Evolutionary conservation across 1,140 invertebrate species (phyloP), one percentile per base, ranked within the genome.

Genomic region (Lordiphosa stackelbergi): DNA sequence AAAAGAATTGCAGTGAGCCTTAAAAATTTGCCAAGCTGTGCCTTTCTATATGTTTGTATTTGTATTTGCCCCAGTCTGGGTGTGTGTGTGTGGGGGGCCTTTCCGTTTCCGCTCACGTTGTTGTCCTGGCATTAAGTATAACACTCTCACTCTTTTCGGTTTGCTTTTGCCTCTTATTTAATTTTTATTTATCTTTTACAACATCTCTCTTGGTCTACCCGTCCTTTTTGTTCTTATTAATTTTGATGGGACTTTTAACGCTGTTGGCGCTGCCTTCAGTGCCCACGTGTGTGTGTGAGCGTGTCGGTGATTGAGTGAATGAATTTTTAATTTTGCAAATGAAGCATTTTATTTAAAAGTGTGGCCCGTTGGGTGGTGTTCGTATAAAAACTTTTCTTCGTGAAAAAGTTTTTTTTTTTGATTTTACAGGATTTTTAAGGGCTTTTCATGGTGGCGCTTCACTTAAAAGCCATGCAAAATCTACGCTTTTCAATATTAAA

Each of bases 291-390:
- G 28, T 8, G 28, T 4, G 12, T 40, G 37, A 22, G 22, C 0
- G 12, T 16, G 12, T 36, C 16, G 28, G 8, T 57, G 12, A 31
- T 34, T 53, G 38, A 49, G 41, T 61, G 38, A 68, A 69, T 61
- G 40, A 49, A 53, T 54, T 49, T 61, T 69, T 66, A 71, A 73
- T 68, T 57, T 58, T 38, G 46, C 53, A 62, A 73, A 66, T 73
- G 57, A 66, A 63, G 63, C 49, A 49, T 68, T 73, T 68, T 54
- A 73, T 48, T 47, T 41, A 38, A 66, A 66, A 42, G 65, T 53
- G 60, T 66, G 54, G 53, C 52, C 19, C 57, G 28, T 64, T 13
- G 65, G 52, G 11, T 13, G 6, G 52, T 43, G 24, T 49, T 36
- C 4, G 10, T 42, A 37, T 48, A 28, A 24, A 36, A 48, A 38